Evolutionary conservation across 2,888 invertebrate species (phyloP), one percentile per base, ranked within the genome.

Genomic region (Epirrhoe tristata): DNA sequence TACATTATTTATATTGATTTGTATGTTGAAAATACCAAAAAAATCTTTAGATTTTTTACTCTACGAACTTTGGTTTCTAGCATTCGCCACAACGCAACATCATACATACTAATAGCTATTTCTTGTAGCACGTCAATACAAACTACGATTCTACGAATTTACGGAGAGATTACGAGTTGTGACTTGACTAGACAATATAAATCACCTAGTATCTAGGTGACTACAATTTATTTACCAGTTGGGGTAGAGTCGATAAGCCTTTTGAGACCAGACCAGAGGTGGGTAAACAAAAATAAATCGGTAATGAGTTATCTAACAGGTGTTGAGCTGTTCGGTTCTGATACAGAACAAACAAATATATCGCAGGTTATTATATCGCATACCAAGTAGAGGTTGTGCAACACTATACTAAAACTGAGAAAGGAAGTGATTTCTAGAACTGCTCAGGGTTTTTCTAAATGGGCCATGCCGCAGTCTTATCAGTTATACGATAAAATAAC

Each of bases 91-190:
- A 24, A 24, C 3, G 24, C 24, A n/a, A 34, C 53, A 34, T 34
- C n/a, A 53, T 32, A 12, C 31, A 53, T 34, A 53, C 24, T 24
- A 53, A 53, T 32, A 34, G 53, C 32, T 53, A 34, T 53, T 34
- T 34, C 32, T 34, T 34, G 34, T 39, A 39, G 36, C 6, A 39
- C n/a, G 16, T 55, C 55, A 55, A 55, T 39, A 55, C 55, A 55
- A 36, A 39, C 5, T 12, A 54, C 34, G 54, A 14, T 53, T 32
- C 14, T 32, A 32, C n/a, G 14, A 53, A 53, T 17, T 24, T 51
- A 51, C 24, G 24, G 10, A 51, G 51, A 39, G 24, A 24, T 24
- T 24, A 16, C 16, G 48, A 16, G 17, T 17, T 51, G 16, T 17
- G 50, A 50, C 7, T n/a, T 17, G 50, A 50, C 24, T 50, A 8